phyloP scores from a whole-genome alignment of 2,888 invertebrate species.

The Melieria picta region DNA sequence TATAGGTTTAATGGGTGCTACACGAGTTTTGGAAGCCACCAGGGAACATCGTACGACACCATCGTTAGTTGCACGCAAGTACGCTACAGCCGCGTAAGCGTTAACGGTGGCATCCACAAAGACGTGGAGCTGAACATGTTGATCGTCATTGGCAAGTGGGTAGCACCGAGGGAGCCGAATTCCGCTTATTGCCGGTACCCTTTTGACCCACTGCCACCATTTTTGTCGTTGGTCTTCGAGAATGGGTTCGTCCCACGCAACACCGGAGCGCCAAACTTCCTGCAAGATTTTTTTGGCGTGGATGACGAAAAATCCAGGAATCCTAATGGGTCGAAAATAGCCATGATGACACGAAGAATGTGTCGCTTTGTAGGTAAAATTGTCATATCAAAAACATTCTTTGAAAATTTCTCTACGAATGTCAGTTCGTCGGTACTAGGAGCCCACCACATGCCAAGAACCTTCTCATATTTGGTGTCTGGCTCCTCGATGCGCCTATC shows the following conservation, averaged over 20 bases:
- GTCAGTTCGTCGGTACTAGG: conserved; percentile 12
- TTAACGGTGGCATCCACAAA: conserved; percentile 30
- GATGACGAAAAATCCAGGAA: background rate
- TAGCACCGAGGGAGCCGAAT: conserved; percentile 22
- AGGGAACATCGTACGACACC: conserved; percentile 5
- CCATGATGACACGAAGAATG: conserved; percentile 29
- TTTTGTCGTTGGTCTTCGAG: background rate
- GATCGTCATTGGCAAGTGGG: background rate
- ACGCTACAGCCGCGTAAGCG: conserved; percentile 12
- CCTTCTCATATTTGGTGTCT: conserved; percentile 8
- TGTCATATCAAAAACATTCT: conserved; percentile 25
- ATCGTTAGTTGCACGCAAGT: background rate
- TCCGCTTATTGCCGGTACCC: background rate
- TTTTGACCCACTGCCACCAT: conserved; percentile 36
- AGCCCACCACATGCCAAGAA: conserved; percentile 15
- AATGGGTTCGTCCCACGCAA: conserved; percentile 26
- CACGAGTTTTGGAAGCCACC: conserved; percentile 25
- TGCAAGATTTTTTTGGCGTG: background rate
- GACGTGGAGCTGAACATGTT: conserved; percentile 9
- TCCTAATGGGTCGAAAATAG: conserved; percentile 31
- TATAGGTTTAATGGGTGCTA: conserved; percentile 16
- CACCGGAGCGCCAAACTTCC: conserved; percentile 25
- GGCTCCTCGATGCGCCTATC: conserved; percentile 17
- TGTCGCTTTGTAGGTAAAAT: conserved; percentile 33
- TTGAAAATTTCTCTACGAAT: conserved; percentile 1